A percentile compares a stretch with the other conserved stretches of the same genome.
These are phyloP conservation scores for Lagopus leucura DNA, from an alignment of 2,113 vertebrate species.

Conservation along the genomic window DNA sequence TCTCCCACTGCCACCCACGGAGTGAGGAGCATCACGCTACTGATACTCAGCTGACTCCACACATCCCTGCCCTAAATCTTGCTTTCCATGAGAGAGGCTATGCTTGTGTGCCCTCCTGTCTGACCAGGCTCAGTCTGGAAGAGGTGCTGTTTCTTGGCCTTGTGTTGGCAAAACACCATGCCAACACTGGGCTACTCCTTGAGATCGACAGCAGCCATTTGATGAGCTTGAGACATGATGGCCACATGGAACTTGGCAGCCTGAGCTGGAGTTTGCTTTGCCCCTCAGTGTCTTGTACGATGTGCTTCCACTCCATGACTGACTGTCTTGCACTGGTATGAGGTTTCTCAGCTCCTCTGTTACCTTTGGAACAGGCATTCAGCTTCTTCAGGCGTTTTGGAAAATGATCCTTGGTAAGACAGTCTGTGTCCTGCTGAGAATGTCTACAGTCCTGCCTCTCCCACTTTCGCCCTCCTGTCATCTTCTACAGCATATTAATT, in stretches of 20 bases:
- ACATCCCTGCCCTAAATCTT: background rate
- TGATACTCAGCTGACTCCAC: background rate
- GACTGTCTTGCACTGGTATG: background rate
- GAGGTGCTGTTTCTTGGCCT: background rate
- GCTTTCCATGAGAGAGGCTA: background rate
- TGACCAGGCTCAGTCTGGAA: background rate
- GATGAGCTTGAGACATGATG: background rate
- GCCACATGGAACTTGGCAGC: background rate
- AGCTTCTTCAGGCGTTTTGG: background rate
- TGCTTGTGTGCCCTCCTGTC: background rate
- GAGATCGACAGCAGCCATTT: background rate
- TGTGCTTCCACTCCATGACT: background rate
- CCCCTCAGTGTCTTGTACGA: background rate
- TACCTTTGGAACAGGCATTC: background rate
- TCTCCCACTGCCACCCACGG: background rate
- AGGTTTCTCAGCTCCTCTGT: background rate
- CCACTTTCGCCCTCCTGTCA: background rate
- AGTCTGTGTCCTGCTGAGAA: background rate
- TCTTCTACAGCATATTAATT: background rate
- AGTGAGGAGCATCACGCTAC: background rate
- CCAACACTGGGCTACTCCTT: background rate
- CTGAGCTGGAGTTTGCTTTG: background rate
- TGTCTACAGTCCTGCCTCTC: background rate
- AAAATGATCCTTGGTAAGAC: background rate
- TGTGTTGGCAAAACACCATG: background rate